phyloP scores from a whole-genome alignment of 2,888 invertebrate genomes.

The Seira musarum region DNA sequence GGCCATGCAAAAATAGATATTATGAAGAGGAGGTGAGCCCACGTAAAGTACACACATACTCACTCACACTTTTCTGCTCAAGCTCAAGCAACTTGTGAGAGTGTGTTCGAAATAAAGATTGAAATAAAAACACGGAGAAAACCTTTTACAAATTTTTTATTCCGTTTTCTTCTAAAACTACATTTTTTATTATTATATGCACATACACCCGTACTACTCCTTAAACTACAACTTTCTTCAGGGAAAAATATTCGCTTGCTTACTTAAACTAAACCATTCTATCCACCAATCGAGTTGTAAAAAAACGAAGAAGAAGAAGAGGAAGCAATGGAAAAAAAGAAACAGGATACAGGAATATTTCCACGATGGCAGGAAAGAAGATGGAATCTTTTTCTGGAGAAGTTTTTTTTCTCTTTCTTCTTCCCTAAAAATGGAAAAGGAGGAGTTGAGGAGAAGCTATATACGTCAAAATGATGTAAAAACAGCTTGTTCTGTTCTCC shows the following conservation, averaged over 20 bases:
- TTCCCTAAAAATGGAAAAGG: neutral
- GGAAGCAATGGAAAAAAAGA: neutral
- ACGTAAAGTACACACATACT: no score
- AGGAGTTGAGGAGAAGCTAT: neutral
- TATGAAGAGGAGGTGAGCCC: no score
- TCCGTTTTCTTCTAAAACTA: neutral
- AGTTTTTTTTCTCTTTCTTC: neutral
- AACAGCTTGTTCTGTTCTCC: constrained; percentile 27
- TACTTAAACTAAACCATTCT: neutral
- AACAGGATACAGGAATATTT: constrained; percentile 27
- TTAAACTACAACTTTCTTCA: no score
- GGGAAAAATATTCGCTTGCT: neutral
- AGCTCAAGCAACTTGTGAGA: neutral
- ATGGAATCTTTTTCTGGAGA: neutral
- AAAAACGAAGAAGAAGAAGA: neutral
- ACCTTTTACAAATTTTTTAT: neutral
- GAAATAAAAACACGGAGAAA: constrained; percentile 40
- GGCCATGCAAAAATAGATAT: neutral
- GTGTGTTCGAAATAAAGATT: constrained; percentile 5
- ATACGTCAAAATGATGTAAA: constrained; percentile 20
- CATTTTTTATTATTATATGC: neutral
- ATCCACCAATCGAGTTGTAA: neutral
- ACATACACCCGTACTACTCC: neutral
- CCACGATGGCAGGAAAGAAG: neutral
- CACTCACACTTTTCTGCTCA: no score